phyloP scores from a whole-genome alignment of 2,888 invertebrate species.

The Exephanes ischioxanthus region DNA sequence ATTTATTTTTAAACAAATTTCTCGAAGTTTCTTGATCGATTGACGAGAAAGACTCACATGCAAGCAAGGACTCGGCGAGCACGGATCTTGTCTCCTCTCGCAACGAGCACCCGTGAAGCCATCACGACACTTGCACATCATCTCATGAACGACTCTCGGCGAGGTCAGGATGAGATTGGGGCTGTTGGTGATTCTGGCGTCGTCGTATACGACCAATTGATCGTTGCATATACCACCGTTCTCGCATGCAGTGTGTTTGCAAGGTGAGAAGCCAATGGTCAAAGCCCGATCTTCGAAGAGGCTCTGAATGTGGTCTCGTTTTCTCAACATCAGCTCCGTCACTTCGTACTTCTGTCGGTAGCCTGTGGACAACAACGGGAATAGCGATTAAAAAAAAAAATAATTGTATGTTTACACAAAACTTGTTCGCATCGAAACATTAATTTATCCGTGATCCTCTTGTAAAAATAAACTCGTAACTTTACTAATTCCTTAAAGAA shows the following conservation, averaged over 20 bases:
- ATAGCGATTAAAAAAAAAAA: not conserved
- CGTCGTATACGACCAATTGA: constrained; percentile 89
- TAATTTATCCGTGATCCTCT: no score
- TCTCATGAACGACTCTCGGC: constrained; percentile 92
- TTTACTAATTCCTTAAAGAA: not conserved
- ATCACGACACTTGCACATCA: constrained; percentile 92
- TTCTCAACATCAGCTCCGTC: constrained; percentile 88
- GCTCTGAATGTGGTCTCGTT: constrained; percentile 88
- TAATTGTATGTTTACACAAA: not conserved
- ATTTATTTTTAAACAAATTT: not conserved
- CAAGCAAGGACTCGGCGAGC: constrained; percentile 95
- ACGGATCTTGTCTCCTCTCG: constrained; percentile 95
- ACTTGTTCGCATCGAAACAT: no score
- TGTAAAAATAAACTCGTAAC: no score
- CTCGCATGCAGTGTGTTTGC: constrained; percentile 90
- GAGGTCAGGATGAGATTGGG: constrained; percentile 93
- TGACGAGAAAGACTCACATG: constrained; percentile 71
- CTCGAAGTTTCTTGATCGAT: not conserved
- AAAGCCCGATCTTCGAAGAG: constrained; percentile 88
- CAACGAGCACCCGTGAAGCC: constrained; percentile 94
- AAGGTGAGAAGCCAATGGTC: constrained; percentile 92
- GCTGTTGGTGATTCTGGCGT: constrained; percentile 92
- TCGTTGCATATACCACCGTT: constrained; percentile 93
- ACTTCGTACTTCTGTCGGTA: constrained; percentile 89
- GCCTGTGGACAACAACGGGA: constrained; percentile 74